Base-by-base conservation (phyloP, 2,797 vertebrate species). In the Lepus oiostolus region DNA sequence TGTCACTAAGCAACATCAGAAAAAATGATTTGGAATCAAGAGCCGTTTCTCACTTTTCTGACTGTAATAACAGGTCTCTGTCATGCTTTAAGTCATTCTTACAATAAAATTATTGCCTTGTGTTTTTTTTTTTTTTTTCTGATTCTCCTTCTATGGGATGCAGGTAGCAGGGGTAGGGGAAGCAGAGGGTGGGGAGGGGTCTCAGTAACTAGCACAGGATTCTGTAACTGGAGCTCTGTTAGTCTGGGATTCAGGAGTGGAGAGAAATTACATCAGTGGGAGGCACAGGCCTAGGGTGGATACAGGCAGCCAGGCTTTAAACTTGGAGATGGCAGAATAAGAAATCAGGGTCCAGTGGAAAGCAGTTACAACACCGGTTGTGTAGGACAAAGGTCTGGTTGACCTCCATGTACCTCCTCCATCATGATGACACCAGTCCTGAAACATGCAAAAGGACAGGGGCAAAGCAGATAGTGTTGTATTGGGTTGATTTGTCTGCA, bases 11-110 rank as follows among this genome's bases (percentile, higher is more conserved):
- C 54, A 80, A 11, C 30, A 30, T 77, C 77, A 74, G 68, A 93
- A 92, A 90, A 87, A 70, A 75, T 50, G 32, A 67, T 62, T 92
- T 82, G 35, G 30, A 91, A n/a, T 67, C 28, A 30, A 47, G 77
- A 88, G 50, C 7, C 52, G 4, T 71, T 60, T 79, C 67, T 90
- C 58, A 16, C 5, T 85, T 80, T 50, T 35, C 30, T 62, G 8
- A 75, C 52, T 54, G 11, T 58, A 52, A 68, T 9, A 7, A 26
- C 77, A 67, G 26, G 11, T 91, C 67, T 85, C 54, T 84, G 17
- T 72, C 4, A 68, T 76, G 90, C 28, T 91, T 63, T 67, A 13
- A 47, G 7, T 90, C 32, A n/a, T 88, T 77, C 38, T 83, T 90
- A n/a, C 30, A 60, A 13, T 62, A 67, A 82, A 85, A 19, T 58